Evolutionary conservation across 2,888 invertebrate genomes (phyloP), one percentile per base, ranked within the genome.

Genomic region (Heliconius ismenius): DNA sequence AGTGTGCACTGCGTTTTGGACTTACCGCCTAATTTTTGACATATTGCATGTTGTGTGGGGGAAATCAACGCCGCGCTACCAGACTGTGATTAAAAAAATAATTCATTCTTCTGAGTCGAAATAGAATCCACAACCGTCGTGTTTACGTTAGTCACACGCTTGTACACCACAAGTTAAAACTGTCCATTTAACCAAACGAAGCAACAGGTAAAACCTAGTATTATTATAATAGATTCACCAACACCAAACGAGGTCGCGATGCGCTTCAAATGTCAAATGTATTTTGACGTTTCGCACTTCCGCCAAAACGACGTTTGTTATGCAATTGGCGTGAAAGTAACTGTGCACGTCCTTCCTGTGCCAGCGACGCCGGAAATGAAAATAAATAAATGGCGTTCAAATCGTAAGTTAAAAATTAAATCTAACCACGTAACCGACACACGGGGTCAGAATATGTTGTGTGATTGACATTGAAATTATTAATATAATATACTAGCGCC

Each of bases 301-400:
- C 83, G 81, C 79, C 81, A 85, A 84, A 79, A 80, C 83, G 70
- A n/a, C 77, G 62, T 82, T 87, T 88, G 84, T 86, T 85, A 88
- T 88, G 88, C 88, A 87, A 86, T 83, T 81, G 83, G 81, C 84
- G 86, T 86, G 84, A 86, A 87, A 84, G 82, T 88, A 89, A 88
- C 88, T 86, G 88, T 88, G 73, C 82, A 82, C 82, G 81, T 83
- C 84, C 87, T 87, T 88, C 88, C 88, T 84, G 85, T 81, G 78
- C 73, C 72, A 81, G 81, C 83, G 83, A 83, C 75, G 80, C 82
- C 83, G 84, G 84, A 84, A 83, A 83, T 79, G 82, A 82, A 81
- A 83, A 83, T 81, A 82, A 81, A 82, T 83, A 83, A 82, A 81
- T 81, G 81, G 80, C 79, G 58, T 58, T n/a, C 58, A 58, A 58